These are phyloP conservation scores for Stichopus horrens DNA, from an alignment of 53 echinoderm and acorn worm genomes.

Conservation along the genomic window DNA sequence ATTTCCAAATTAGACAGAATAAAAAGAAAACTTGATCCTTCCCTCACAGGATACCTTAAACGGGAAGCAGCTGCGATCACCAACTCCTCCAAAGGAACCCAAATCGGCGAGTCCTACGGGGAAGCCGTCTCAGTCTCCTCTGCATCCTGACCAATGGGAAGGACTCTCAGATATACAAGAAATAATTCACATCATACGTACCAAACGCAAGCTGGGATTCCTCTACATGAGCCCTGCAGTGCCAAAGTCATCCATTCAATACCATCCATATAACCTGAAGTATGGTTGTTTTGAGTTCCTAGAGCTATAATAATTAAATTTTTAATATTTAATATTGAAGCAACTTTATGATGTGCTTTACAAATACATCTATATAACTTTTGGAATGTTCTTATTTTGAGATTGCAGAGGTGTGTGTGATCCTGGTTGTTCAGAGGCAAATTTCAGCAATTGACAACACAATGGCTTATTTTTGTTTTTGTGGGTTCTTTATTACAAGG, in stretches of 20 bases:
- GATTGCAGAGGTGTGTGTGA: no score
- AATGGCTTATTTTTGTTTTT: no score
- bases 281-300: slow-evolving; percentile 43
- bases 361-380: no score
- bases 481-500: no score
- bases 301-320: background rate
- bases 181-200: slow-evolving; percentile 75
- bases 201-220: slow-evolving; percentile 89
- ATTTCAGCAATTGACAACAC: no score
- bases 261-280: slow-evolving; percentile 97
- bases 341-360: background rate
- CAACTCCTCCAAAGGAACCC: slow-evolving; percentile 88
- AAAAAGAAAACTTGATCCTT: no score
- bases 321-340: background rate
- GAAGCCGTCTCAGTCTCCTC: slow-evolving; percentile 43
- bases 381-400: no score
- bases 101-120: slow-evolving; percentile 62
- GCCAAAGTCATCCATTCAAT: slow-evolving; percentile 86
- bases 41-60: slow-evolving; percentile 64
- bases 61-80: slow-evolving; percentile 73
- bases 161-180: slow-evolving; percentile 75
- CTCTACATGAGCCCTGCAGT: slow-evolving; percentile 97
- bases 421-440: no score
- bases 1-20: no score
- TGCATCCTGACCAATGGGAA: slow-evolving; percentile 68